Percentiles rank a stretch among this genome's conserved stretches.
Evolutionary conservation across 2,888 invertebrate genomes (phyloP).

Genomic region (Listrodromus nycthemerus): DNA sequence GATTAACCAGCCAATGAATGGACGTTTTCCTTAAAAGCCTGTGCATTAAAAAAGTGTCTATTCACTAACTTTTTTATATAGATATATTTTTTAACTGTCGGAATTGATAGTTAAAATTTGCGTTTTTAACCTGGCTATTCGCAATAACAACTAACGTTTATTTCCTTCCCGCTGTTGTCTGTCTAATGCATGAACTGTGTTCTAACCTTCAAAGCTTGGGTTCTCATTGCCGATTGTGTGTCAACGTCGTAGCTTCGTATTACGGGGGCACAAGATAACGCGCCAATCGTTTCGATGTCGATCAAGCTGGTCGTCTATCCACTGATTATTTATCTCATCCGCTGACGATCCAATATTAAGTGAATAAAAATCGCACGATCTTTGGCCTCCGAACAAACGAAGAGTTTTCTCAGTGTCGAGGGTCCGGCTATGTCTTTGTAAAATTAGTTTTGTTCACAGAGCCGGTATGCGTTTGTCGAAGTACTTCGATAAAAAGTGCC

Average conservation of each 20-base stretch:
- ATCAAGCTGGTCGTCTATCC: slow-evolving; percentile 47
- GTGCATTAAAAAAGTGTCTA: no score
- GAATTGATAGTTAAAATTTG: no score
- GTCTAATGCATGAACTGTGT: slow-evolving; percentile 47
- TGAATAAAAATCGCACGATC: slow-evolving; percentile 71
- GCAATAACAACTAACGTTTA: neutral
- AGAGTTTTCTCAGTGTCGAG: slow-evolving; percentile 43
- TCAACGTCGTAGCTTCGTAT: slow-evolving; percentile 27
- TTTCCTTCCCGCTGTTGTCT: neutral
- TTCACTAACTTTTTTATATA: no score
- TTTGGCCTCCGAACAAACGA: slow-evolving; percentile 83
- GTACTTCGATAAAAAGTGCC: slow-evolving; percentile 90
- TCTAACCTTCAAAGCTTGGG: slow-evolving; percentile 15
- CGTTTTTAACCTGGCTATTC: neutral
- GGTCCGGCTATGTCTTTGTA: slow-evolving; percentile 72
- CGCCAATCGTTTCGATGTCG: slow-evolving; percentile 49
- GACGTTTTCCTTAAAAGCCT: no score
- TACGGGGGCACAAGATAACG: slow-evolving; percentile 63
- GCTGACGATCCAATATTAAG: slow-evolving; percentile 15
- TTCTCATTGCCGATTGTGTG: neutral
- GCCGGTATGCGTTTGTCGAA: slow-evolving; percentile 90
- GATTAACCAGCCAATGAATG: no score
- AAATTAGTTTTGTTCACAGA: slow-evolving; percentile 86
- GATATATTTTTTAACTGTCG: no score
- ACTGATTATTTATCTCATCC: slow-evolving; percentile 9